phyloP scores from a whole-genome alignment of 2,797 vertebrate species.

The Sebastes paucispinis region DNA sequence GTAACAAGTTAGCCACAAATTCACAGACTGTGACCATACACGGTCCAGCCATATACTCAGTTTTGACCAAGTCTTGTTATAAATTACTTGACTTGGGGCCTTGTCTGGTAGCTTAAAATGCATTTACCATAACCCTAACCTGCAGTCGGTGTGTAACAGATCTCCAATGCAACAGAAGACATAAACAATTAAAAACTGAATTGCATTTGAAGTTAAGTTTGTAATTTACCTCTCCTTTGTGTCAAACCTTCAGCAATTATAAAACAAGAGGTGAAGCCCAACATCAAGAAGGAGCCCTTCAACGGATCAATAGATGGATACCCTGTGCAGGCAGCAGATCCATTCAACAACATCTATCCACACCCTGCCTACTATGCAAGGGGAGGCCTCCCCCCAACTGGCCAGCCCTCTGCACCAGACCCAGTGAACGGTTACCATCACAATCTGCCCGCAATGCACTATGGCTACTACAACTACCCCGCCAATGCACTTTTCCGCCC shows the following conservation, averaged over 20 bases:
- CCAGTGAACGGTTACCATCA: conserved; percentile 92
- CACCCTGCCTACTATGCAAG: conserved; percentile 97
- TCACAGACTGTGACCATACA: too few relatives aligned
- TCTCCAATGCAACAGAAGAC: not conserved
- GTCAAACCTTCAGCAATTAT: conserved; percentile 78
- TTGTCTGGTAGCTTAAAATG: not conserved
- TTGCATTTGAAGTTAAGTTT: not conserved
- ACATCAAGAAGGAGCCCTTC: conserved; percentile 83
- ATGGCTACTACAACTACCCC: conserved; percentile 91
- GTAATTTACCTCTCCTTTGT: conserved; percentile 25
- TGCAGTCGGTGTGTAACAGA: not conserved
- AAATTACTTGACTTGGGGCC: not conserved
- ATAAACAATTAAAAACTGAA: not conserved
- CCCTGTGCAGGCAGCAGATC: conserved; percentile 89
- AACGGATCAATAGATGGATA: conserved; percentile 93
- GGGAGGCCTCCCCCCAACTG: conserved; percentile 87
- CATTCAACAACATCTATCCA: conserved; percentile 90
- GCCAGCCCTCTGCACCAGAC: conserved; percentile 80
- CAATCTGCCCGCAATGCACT: conserved; percentile 87
- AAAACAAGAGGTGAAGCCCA: conserved; percentile 90
- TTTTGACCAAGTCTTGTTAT: not conserved
- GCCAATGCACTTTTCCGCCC: conserved; percentile 90
- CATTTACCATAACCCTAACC: not conserved
- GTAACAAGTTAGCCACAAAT: too few relatives aligned
- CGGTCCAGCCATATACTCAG: too few relatives aligned